Conservation (phyloP, 2,113 vertebrate genomes). For the Pristiophorus japonicus region DNA sequence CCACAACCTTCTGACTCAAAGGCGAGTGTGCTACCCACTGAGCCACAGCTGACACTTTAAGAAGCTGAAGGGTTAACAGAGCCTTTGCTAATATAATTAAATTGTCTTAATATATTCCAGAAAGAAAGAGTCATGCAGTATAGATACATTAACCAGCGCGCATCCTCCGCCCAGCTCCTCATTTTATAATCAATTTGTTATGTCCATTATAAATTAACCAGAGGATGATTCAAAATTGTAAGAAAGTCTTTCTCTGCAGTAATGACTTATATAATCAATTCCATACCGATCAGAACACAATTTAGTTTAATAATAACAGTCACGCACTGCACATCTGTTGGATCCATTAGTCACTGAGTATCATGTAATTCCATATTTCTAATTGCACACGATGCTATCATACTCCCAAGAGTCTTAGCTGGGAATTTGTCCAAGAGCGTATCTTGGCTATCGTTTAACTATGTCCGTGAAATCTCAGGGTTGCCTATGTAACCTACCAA, state of each 20-base stretch:
- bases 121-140: background rate
- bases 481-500: background rate
- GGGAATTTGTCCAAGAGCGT: conserved; percentile 5
- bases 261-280: background rate
- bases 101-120: background rate
- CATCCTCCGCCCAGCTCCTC: background rate
- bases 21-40: too few relatives aligned
- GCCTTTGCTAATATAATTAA: background rate
- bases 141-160: background rate
- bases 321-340: background rate
- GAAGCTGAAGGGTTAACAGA: background rate
- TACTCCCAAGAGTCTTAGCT: background rate
- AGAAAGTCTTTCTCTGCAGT: background rate
- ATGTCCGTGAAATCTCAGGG: background rate
- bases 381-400: conserved; percentile 9
- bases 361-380: background rate
- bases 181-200: background rate
- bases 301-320: background rate
- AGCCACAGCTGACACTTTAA: too few relatives aligned
- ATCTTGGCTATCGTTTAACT: background rate
- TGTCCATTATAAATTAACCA: background rate
- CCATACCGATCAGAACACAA: background rate
- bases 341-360: background rate
- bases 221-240: background rate
- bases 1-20: too few relatives aligned